phyloP scores from a whole-genome alignment of 2,113 vertebrate species.

The Suncus etruscus region DNA sequence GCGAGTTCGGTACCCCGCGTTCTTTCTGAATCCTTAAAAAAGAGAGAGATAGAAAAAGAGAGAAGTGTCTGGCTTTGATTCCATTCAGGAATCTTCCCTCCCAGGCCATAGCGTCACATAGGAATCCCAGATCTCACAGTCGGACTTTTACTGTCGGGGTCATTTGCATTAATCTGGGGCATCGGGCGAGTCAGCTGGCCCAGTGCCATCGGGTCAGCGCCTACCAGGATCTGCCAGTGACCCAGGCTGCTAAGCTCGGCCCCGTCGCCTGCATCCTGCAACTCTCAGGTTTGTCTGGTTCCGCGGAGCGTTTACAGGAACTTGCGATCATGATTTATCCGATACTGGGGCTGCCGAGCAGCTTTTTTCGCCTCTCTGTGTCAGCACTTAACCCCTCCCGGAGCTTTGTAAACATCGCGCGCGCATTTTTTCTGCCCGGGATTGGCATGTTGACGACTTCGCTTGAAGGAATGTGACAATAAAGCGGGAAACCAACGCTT shows the following conservation, averaged over 20 bases:
- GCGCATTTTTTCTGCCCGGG: conserved; percentile 80
- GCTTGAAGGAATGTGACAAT: conserved; percentile 91
- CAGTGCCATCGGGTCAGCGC: background rate
- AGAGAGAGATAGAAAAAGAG: background rate
- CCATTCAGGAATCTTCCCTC: conserved; percentile 2
- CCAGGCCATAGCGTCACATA: conserved; percentile 43
- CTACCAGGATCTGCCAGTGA: background rate
- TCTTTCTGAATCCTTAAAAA: background rate
- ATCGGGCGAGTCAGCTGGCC: background rate
- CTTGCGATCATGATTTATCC: conserved; percentile 85
- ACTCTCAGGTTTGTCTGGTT: background rate
- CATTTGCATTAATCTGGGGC: conserved; percentile 81
- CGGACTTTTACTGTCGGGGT: conserved; percentile 64
- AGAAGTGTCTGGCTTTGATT: conserved; percentile 27
- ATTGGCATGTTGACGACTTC: conserved; percentile 90
- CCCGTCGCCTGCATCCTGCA: background rate
- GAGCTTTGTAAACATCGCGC: conserved; percentile 87
- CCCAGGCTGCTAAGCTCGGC: background rate
- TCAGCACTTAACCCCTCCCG: conserved; percentile 86
- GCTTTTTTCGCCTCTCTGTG: conserved; percentile 77
- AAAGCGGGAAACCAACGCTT: conserved; percentile 88
- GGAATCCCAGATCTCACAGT: conserved; percentile 73
- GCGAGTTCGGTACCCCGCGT: conserved; percentile 6
- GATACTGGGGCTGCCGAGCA: conserved; percentile 79
- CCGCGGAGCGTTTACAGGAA: conserved; percentile 53